Evolutionary conservation across 23 tunicate genomes (phyloP), one percentile per base, ranked within the genome.

Genomic region (Clavelina lepadiformis): DNA sequence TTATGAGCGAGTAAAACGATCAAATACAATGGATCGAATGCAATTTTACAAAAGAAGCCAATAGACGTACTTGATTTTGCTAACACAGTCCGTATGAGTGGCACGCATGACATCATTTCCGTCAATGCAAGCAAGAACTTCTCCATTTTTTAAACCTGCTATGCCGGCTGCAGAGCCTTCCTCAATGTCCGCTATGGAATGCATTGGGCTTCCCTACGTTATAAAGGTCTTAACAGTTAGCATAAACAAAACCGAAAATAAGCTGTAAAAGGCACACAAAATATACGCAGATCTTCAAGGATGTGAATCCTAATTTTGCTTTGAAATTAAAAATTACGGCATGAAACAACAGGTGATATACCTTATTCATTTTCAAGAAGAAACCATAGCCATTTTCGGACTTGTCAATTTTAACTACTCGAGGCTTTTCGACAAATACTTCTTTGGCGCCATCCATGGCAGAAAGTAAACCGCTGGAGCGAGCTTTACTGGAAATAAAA

Each of bases 341-440:
- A 45, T 65, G 28, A 5, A 46, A 11, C 62, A 30, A 19, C 51
- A 5, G 13, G 8, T 22, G 5, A 38, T 28, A 28, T 33, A 89
- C 97, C 72, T 63, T 56, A 22, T 89, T 83, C 79, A 89, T 63
- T 46, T 89, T 89, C 50, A 89, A 49, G 46, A 36, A 89, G 65
- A 81, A 82, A 27, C 97, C 97, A 65, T 68, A 89, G 3, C 79
- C 82, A 21, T 44, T 59, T 4, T 58, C 33, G n/a, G 69, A 67
- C 53, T 70, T 89, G 41, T 34, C 36, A 6, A 89, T 61, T 27
- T 89, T 69, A 3, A 76, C 80, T 20, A 32, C 51, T 13, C 74
- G 55, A n/a, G 89, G 89, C 49, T 82, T 82, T 35, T 65, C 74
- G 5, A 73, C 2, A 1, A 78, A 15, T 3, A n/a, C 41, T 61